Base-by-base conservation (phyloP, 2,888 invertebrate genomes). In the Hyposoter dolosus region DNA sequence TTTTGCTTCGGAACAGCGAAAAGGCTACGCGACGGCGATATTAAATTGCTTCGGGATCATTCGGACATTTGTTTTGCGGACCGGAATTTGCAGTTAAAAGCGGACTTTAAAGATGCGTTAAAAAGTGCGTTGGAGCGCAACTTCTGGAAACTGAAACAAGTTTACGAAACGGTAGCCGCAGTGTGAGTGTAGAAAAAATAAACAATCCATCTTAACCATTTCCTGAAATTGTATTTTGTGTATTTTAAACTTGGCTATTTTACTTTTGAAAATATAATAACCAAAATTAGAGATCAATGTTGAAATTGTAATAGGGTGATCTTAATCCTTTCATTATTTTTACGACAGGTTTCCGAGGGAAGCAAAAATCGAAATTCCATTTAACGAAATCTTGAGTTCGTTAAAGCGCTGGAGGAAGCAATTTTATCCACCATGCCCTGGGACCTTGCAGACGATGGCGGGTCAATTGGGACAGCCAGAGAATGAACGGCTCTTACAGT, bases 351-450 rank as follows among this genome's bases (percentile, higher is more conserved):
- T 32, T 35, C 82, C 75, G 7, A 75, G 56, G 17, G 76, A 76
- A 53, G 40, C 71, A 40, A 45, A 56, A 76, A 23, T 69, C 10
- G 65, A 45, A 12, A 3, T 82, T 1, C 82, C 82, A 3, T 82
- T 40, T 23, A 69, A 74, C 35, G 63, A 66, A 12, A 82, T 75
- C 19, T 17, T 82, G 0, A 43, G 45, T 5, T 50, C 76, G 0
- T 32, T 82, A 28, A 84, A 84, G 56, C 45, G 65, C 17, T 84
- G 84, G 84, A 69, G 84, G 10, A 50, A 35, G 17, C 32, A 1
- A 2, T 7, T 50, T 3, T 84, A 53, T 45, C 84, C 80, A n/a
- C 35, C 60, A 0, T 72, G 40, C 19, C 82, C 85, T 17, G 60
- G 17, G 12, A 75, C 50, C 3, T 32, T 85, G 2, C 19, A 65